phyloP scores from a whole-genome alignment of 2,888 invertebrate species.

The Hipparchia sbordonii region DNA sequence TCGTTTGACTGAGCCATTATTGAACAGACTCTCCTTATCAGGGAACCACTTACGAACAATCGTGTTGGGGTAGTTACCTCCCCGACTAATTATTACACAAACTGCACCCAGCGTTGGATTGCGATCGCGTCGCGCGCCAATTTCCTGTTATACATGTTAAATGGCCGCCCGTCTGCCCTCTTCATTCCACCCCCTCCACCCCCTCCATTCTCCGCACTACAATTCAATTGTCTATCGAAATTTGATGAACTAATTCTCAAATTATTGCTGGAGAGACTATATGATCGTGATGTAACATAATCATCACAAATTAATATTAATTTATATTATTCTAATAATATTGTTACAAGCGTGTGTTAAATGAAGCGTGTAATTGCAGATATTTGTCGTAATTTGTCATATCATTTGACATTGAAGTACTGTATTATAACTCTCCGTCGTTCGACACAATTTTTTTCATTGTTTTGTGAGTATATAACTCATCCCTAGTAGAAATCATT shows the following conservation, averaged over 20 bases:
- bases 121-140: conserved; percentile 42
- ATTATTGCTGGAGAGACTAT: background rate
- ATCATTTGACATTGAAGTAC: too few relatives aligned
- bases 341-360: too few relatives aligned
- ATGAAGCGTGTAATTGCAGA: too few relatives aligned
- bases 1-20: too few relatives aligned
- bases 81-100: conserved; percentile 43
- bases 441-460: too few relatives aligned
- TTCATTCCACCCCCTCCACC: conserved; percentile 19
- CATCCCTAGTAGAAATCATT: too few relatives aligned
- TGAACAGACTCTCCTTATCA: too few relatives aligned
- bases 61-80: conserved; percentile 19
- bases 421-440: too few relatives aligned
- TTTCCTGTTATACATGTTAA: conserved; percentile 46
- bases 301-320: background rate
- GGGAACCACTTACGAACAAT: background rate
- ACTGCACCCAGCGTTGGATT: conserved; percentile 39
- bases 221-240: conserved; percentile 27
- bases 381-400: too few relatives aligned
- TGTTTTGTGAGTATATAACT: too few relatives aligned
- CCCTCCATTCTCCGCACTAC: conserved; percentile 20
- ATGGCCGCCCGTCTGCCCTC: conserved; percentile 54
- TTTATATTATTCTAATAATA: too few relatives aligned
- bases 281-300: background rate
- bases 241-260: background rate